A percentile compares a stretch with the other conserved stretches of the same genome.
Evolutionary conservation across 2,113 vertebrate species (phyloP).

Genomic region (Neopipo cinnamomea): DNA sequence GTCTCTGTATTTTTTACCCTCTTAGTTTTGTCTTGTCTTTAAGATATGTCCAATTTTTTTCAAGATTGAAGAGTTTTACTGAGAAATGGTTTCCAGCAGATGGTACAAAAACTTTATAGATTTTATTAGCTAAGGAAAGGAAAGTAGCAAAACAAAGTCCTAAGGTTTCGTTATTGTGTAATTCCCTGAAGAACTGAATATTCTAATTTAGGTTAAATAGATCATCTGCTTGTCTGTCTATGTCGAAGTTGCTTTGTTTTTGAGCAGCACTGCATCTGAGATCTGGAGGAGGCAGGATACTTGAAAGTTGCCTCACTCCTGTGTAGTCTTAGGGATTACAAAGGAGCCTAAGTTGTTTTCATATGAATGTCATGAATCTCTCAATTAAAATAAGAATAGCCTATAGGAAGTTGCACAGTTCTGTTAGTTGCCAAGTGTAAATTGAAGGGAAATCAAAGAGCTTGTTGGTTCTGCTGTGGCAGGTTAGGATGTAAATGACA

Average conservation of each 20-base stretch:
- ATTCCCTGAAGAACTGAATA: neutral
- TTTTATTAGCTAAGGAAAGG: neutral
- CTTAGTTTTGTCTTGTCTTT: neutral
- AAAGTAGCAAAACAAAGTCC: neutral
- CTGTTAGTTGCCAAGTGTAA: neutral
- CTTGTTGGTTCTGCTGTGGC: slow-evolving; percentile 21
- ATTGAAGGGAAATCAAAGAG: slow-evolving; percentile 1
- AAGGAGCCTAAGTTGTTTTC: neutral
- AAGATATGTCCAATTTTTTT: neutral
- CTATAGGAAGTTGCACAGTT: neutral
- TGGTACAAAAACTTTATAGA: slow-evolving; percentile 11
- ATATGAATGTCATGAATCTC: neutral
- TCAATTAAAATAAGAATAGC: slow-evolving; percentile 36
- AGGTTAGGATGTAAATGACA: neutral
- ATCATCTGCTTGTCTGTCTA: neutral
- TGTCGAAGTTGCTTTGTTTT: neutral
- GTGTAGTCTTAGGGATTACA: neutral
- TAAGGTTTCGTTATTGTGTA: neutral
- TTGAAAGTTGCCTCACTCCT: neutral
- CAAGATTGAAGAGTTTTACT: neutral
- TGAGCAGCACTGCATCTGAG: neutral
- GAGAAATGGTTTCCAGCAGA: slow-evolving; percentile 13
- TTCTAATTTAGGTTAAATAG: neutral
- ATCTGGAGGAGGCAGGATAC: neutral
- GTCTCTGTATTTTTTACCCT: neutral